A percentile compares a stretch with the other conserved stretches of the same genome.
Evolutionary conservation across 2,888 invertebrate genomes (phyloP).

Genomic region (Nephrotoma flavescens): DNA sequence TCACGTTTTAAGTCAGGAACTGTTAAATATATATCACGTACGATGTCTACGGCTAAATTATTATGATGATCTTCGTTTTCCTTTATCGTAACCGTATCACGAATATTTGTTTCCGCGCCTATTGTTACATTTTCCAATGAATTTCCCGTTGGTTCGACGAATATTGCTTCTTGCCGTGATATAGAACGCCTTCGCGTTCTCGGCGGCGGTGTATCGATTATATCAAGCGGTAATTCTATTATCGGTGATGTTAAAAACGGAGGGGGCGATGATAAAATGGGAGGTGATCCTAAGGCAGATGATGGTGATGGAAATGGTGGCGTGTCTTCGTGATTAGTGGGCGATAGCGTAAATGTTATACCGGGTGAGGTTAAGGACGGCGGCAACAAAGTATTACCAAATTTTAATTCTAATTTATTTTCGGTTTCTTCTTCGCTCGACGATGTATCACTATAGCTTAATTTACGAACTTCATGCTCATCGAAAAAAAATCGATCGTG

Average conservation of each 20-base stretch:
- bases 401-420: constrained; percentile 23
- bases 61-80: constrained; percentile 6
- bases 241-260: constrained; percentile 36
- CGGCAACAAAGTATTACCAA: constrained; percentile 33
- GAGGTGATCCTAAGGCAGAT: constrained; percentile 22
- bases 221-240: constrained; percentile 41
- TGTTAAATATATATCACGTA: constrained; percentile 59
- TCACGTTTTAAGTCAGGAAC: constrained; percentile 74
- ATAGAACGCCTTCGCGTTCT: constrained; percentile 54
- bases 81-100: constrained; percentile 6
- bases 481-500: constrained; percentile 28
- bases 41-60: constrained; percentile 31
- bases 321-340: constrained; percentile 34
- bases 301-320: constrained; percentile 29
- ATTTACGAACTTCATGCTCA: constrained; percentile 26
- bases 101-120: constrained; percentile 29
- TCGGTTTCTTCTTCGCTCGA: constrained; percentile 32
- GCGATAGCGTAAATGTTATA: constrained; percentile 47
- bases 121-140: constrained; percentile 54
- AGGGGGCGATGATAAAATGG: constrained; percentile 28
- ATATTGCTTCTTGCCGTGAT: constrained; percentile 69
- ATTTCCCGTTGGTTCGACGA: constrained; percentile 56
- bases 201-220: constrained; percentile 23
- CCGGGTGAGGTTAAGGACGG: constrained; percentile 35
- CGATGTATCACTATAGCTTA: constrained; percentile 37